Conservation (phyloP, 2,888 invertebrate genomes). For the Diadegma fenestrale region DNA sequence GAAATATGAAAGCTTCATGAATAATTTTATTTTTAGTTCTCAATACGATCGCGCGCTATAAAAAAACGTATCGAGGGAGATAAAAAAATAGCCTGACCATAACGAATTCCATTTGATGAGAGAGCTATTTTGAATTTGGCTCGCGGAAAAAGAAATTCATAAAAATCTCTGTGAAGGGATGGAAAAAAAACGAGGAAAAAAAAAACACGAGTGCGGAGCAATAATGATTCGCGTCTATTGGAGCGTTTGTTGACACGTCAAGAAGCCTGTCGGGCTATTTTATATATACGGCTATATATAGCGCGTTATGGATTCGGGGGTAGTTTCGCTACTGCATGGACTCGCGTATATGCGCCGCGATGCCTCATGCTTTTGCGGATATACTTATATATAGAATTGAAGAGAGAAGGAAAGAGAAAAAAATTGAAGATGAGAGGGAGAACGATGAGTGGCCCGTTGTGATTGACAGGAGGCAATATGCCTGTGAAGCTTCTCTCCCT, state of each 20-base stretch:
- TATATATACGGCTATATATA: slow-evolving; percentile 28
- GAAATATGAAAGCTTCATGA: background rate
- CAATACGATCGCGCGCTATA: background rate
- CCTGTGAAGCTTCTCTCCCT: slow-evolving; percentile 77
- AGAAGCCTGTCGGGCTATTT: slow-evolving; percentile 58
- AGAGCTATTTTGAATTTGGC: background rate
- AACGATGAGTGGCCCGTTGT: slow-evolving; percentile 80
- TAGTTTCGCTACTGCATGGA: background rate
- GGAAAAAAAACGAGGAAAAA: background rate
- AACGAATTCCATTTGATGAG: slow-evolving; percentile 14
- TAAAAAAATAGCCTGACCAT: background rate
- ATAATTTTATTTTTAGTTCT: background rate
- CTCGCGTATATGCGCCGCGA: too few relatives aligned
- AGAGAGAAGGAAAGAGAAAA: slow-evolving; percentile 55
- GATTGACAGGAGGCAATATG: slow-evolving; percentile 85
- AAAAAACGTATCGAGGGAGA: background rate
- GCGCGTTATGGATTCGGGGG: slow-evolving; percentile 27
- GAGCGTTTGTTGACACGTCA: slow-evolving; percentile 70
- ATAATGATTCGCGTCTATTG: slow-evolving; percentile 70
- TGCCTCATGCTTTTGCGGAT: background rate
- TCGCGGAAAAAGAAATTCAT: slow-evolving; percentile 60
- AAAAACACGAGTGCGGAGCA: slow-evolving; percentile 47
- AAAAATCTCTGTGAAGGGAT: slow-evolving; percentile 51
- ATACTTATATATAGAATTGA: slow-evolving; percentile 22
- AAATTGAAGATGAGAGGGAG: slow-evolving; percentile 58